Base-by-base conservation (phyloP, 2,797 vertebrate species). In the Cryptoprocta ferox region DNA sequence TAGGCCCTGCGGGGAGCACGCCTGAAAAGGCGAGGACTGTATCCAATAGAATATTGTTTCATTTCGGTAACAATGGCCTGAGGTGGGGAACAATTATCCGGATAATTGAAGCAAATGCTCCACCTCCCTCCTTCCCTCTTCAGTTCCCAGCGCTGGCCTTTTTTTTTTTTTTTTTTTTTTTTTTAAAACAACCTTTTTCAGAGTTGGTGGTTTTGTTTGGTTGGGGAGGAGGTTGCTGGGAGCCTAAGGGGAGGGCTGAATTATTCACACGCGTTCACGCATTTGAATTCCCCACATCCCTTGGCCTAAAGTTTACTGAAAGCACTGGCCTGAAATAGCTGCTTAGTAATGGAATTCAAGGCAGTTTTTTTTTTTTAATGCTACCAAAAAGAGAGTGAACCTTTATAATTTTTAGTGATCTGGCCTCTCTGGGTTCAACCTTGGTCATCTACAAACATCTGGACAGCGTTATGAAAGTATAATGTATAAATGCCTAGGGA, bases 81-180 rank as follows among this genome's bases (percentile, higher is more conserved):
- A 97, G 97, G 96, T 97, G 79, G 89, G 86, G 94, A 95, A 97
- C 95, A 96, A 98, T 98, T 97, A 98, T 98, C 95, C 82, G 71
- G 97, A 97, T 98, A 97, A 98, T 97, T 97, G 97, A 97, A 97
- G 98, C 97, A 98, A 98, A 96, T 98, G 95, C 97, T 92, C 94
- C 92, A 95, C 93, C 97, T 97, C 92, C 89, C 86, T 76, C 88
- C 83, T n/a, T 88, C 87, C 28, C 24, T 16, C 61, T 90, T 94
- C 79, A 85, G 50, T 65, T n/a, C 68, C 84, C 21, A 45, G 75
- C 5, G 16, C 83, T 95, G 30, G 68, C 78, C 39, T 37, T 35
- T 71, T 80, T 80, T 70, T 18, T n/a, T 15, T 18, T 70, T 19
- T 68, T 12, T 37, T 32, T 35, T 66, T 88, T 89, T 89, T 91